phyloP scores from a whole-genome alignment of 2,113 vertebrate genomes.

The Oryzias woworae region DNA sequence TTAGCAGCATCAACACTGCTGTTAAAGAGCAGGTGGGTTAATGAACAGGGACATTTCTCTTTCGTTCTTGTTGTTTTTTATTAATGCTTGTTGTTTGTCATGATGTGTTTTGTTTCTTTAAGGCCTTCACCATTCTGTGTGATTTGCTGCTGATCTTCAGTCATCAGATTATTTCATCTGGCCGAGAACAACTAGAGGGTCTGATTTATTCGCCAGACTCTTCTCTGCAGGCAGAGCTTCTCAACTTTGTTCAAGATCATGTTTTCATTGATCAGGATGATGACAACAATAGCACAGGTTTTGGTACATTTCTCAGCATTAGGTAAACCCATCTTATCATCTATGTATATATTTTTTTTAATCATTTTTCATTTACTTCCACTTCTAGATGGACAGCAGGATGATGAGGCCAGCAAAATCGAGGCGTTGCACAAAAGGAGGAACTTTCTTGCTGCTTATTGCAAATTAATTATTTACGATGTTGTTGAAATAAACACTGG shows the following conservation, averaged over 20 bases:
- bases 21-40: constrained; percentile 92
- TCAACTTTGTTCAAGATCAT: constrained; percentile 95
- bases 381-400: constrained; percentile 89
- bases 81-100: too few species aligned
- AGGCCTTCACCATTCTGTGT: constrained; percentile 96
- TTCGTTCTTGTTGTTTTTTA: not conserved
- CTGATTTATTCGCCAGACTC: constrained; percentile 92
- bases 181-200: constrained; percentile 89
- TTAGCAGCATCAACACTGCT: constrained; percentile 92
- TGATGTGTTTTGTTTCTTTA: constrained; percentile 42
- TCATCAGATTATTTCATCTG: constrained; percentile 94
- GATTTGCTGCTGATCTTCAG: constrained; percentile 97
- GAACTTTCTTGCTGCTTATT: constrained; percentile 95
- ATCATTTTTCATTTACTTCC: not conserved
- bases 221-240: constrained; percentile 90
- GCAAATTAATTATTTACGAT: constrained; percentile 96
- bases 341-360: not conserved
- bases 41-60: not conserved
- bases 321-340: not conserved
- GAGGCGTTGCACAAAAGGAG: constrained; percentile 96
- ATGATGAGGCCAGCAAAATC: constrained; percentile 96
- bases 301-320: constrained; percentile 74
- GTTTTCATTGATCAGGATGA: constrained; percentile 98
- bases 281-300: constrained; percentile 90
- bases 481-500: constrained; percentile 97